Percentiles rank a stretch among this genome's conserved stretches.
Conservation (phyloP, 2,797 vertebrate genomes). For the Bucorvus abyssinicus region DNA sequence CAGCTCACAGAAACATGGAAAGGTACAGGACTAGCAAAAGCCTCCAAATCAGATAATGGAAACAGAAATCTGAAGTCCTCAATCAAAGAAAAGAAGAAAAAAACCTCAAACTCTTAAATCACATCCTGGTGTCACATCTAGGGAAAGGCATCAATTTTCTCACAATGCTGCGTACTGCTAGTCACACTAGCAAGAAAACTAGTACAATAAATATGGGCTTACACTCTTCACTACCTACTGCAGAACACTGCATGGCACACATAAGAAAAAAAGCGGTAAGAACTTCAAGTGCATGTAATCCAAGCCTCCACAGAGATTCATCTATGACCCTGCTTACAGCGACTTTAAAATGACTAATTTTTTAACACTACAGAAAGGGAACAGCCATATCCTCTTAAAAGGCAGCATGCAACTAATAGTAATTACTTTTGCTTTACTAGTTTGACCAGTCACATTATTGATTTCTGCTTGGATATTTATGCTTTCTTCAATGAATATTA, state of each 20-base stretch:
- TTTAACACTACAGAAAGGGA: not conserved
- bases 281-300: not conserved
- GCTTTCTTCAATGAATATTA: not conserved
- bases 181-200: not conserved
- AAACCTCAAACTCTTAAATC: not conserved
- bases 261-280: not conserved
- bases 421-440: not conserved
- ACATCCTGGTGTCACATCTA: not conserved
- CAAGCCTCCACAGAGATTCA: not conserved
- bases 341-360: not conserved
- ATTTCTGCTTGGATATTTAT: not conserved
- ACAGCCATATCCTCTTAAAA: not conserved
- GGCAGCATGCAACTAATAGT: not conserved
- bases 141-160: not conserved
- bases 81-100: not conserved
- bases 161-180: not conserved
- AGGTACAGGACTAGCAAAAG: not conserved
- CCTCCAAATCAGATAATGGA: accelerated
- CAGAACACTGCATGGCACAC: not conserved
- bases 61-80: not conserved
- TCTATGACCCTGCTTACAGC: not conserved
- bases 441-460: not conserved
- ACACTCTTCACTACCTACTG: not conserved
- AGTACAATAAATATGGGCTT: not conserved
- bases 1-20: not conserved